Percentiles rank a stretch among this genome's conserved stretches.
Conservation (phyloP, 2,888 invertebrate species). For the Euplexia lucipara region DNA sequence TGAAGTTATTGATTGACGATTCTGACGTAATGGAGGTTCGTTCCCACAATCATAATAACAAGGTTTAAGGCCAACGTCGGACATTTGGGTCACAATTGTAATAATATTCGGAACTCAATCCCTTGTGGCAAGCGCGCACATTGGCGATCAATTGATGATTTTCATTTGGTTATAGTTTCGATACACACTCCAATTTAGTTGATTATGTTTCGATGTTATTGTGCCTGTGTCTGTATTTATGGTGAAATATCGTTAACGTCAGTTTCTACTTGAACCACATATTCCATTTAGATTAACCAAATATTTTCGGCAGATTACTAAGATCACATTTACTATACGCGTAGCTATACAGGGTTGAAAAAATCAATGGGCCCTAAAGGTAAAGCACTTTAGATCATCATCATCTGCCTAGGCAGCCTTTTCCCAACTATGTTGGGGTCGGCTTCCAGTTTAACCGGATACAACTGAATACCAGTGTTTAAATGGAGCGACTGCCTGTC, state of each 20-base stretch:
- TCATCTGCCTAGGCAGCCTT: no score
- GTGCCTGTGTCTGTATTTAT: neutral
- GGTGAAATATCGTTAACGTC: neutral
- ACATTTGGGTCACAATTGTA: conserved; percentile 33
- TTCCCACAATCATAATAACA: conserved; percentile 41
- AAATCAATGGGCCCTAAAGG: no score
- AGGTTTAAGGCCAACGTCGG: conserved; percentile 28
- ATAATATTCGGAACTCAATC: conserved; percentile 22
- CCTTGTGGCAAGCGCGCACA: conserved; percentile 24
- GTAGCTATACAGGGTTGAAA: no score
- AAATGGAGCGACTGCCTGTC: no score
- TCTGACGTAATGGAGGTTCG: conserved; percentile 27
- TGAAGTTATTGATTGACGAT: conserved; percentile 56
- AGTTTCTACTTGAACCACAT: neutral
- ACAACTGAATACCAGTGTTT: no score
- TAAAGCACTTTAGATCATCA: no score
- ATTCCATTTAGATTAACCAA: no score
- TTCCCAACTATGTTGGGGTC: no score
- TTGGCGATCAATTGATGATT: conserved; percentile 34
- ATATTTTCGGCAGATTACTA: no score
- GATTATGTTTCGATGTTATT: conserved; percentile 24
- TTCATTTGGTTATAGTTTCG: conserved; percentile 25
- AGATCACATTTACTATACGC: no score
- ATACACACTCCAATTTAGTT: conserved; percentile 17
- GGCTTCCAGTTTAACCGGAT: no score